phyloP scores from a whole-genome alignment of 2,113 vertebrate species.

The Nycticryphes semicollaris region DNA sequence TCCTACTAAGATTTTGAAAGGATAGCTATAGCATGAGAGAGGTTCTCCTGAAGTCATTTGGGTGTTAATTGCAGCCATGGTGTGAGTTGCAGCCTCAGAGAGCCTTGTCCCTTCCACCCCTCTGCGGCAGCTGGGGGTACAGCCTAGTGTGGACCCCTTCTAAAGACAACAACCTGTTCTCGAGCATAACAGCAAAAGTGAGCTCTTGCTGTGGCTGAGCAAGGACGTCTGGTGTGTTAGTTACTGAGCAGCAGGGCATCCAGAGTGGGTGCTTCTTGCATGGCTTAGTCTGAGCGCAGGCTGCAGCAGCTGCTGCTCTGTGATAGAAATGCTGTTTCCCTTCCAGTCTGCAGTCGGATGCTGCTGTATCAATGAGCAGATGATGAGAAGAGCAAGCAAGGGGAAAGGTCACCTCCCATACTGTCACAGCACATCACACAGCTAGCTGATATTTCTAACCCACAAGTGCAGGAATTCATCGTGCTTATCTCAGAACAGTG shows the following conservation, averaged over 20 bases:
- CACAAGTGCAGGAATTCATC: not conserved
- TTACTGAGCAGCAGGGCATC: not conserved
- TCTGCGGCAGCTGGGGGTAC: rapidly evolving
- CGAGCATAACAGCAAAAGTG: rapidly evolving
- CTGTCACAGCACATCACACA: slow-evolving; percentile 7
- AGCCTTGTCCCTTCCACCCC: too few species aligned
- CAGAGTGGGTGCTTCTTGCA: not conserved
- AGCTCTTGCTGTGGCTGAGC: not conserved
- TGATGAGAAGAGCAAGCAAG: not conserved
- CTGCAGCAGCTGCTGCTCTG: not conserved
- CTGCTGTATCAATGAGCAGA: not conserved
- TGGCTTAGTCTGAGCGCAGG: not conserved
- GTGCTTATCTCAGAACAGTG: not conserved
- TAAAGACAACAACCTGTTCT: rapidly evolving
- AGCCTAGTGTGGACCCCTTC: not conserved
- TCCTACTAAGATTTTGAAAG: not conserved
- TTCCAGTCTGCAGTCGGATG: not conserved
- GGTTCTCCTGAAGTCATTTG: not conserved
- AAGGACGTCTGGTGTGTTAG: too few species aligned
- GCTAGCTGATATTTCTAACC: not conserved
- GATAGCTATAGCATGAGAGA: not conserved
- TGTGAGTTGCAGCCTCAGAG: not conserved
- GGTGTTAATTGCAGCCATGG: not conserved
- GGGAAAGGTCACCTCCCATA: slow-evolving; percentile 20
- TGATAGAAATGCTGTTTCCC: rapidly evolving